Percentiles rank a stretch among this genome's conserved stretches.
These are phyloP conservation scores for Periplaneta americana DNA, from an alignment of 1,140 invertebrate species.

Conservation along the genomic window DNA sequence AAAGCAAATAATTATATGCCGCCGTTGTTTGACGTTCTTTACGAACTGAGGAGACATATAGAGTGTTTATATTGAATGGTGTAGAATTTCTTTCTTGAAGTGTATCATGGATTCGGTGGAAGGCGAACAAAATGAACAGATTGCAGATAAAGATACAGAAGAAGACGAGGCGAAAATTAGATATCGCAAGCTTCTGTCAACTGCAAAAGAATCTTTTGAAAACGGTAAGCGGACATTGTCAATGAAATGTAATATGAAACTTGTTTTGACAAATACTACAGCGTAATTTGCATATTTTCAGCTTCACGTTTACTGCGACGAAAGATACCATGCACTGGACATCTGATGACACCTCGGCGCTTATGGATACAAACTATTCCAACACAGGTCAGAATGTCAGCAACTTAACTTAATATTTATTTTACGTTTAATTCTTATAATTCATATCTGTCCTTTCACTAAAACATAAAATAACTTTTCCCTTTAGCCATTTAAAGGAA, in stretches of 20 bases:
- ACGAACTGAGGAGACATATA: not conserved
- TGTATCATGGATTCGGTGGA: conserved; percentile 5
- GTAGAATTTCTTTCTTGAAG: not conserved
- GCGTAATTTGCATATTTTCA: conserved; percentile 26
- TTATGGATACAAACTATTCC: conserved; percentile 70
- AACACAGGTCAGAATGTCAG: conserved; percentile 46
- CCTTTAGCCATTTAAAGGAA: too few relatives aligned
- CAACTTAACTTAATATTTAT: too few relatives aligned
- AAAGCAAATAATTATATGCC: not conserved
- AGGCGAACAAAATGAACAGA: not conserved
- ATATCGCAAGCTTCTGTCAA: conserved; percentile 53
- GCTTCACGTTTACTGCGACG: conserved; percentile 61
- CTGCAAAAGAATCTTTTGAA: conserved; percentile 55
- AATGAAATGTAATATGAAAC: not conserved
- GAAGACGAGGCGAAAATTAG: conserved; percentile 18
- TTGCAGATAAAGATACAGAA: not conserved
- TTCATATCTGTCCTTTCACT: too few relatives aligned
- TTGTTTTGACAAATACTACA: not conserved
- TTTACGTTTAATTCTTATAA: too few relatives aligned
- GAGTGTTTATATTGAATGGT: not conserved
- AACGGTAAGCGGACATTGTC: conserved; percentile 40
- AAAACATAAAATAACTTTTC: too few relatives aligned
- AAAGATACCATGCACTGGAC: conserved; percentile 67
- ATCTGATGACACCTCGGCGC: conserved; percentile 65
- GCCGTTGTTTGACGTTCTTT: not conserved